These are phyloP conservation scores for Drosophila miranda DNA, from an alignment of 1,140 invertebrate genomes.

Conservation along the genomic window DNA sequence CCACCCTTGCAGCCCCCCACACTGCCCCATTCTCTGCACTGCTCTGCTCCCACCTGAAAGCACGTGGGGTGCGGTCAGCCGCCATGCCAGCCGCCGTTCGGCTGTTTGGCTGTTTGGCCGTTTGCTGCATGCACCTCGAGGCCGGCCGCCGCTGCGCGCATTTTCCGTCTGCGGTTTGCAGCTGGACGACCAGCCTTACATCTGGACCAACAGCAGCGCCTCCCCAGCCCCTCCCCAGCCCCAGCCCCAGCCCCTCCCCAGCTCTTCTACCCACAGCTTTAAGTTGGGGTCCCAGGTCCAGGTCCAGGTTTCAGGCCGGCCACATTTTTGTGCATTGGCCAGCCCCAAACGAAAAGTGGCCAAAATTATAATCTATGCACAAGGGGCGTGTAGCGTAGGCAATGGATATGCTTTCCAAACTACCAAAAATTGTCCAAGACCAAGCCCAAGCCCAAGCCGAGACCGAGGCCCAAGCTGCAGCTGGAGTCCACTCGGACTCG, in stretches of 20 bases:
- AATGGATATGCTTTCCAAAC: conserved; percentile 63
- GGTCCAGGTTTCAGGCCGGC: conserved; percentile 4
- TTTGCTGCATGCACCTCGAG: conserved; percentile 1
- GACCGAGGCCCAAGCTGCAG: too few relatives aligned
- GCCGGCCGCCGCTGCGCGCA: conserved; percentile 13
- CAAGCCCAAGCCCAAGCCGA: not conserved
- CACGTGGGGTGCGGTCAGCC: conserved; percentile 74
- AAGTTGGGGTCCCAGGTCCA: not conserved
- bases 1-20: conserved; percentile 33
- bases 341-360: conserved; percentile 36
- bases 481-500: too few relatives aligned
- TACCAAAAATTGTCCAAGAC: not conserved
- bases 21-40: not conserved
- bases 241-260: not conserved
- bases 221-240: conserved; percentile 1
- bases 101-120: conserved; percentile 6
- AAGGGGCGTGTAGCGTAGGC: conserved; percentile 42
- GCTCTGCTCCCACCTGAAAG: conserved; percentile 33
- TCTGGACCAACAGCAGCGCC: conserved; percentile 35
- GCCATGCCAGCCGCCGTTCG: conserved; percentile 10
- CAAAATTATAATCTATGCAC: conserved; percentile 55
- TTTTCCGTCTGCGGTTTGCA: conserved; percentile 51
- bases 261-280: conserved; percentile 8
- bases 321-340: conserved; percentile 60
- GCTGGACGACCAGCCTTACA: conserved; percentile 47